These are phyloP conservation scores for Palaemon carinicauda DNA, from an alignment of 1,140 invertebrate species.

Conservation along the genomic window DNA sequence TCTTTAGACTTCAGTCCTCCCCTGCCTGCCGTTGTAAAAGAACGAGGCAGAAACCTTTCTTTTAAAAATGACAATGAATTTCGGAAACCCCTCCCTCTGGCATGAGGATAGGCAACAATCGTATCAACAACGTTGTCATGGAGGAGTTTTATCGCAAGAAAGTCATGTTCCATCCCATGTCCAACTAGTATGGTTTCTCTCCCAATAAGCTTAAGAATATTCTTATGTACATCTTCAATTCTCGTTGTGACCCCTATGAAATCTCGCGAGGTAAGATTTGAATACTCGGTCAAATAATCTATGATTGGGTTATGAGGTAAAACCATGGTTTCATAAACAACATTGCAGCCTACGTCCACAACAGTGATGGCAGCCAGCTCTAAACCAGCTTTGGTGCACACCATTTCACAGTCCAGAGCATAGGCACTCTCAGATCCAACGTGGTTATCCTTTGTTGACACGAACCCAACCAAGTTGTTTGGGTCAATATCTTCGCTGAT, in stretches of 20 bases:
- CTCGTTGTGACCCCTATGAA: constrained; percentile 60
- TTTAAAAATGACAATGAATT: too few relatives aligned
- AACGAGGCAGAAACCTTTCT: too few relatives aligned
- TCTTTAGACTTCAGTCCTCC: too few relatives aligned
- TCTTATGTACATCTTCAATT: constrained; percentile 66
- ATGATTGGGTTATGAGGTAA: constrained; percentile 78
- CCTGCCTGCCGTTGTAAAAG: too few relatives aligned
- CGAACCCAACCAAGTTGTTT: background rate
- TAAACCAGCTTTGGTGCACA: constrained; percentile 81
- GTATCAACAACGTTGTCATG: constrained; percentile 93
- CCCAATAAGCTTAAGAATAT: constrained; percentile 67
- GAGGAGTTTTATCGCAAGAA: constrained; percentile 73
- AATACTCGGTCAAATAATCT: constrained; percentile 82
- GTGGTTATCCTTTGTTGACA: background rate
- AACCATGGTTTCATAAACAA: constrained; percentile 83
- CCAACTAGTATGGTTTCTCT: constrained; percentile 70
- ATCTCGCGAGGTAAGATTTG: constrained; percentile 62
- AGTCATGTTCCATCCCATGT: constrained; percentile 71
- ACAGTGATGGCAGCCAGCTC: constrained; percentile 85
- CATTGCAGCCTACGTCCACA: constrained; percentile 74
- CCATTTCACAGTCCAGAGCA: constrained; percentile 93
- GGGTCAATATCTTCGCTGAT: background rate
- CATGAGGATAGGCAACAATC: constrained; percentile 69
- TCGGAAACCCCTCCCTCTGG: too few relatives aligned
- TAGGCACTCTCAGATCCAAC: constrained; percentile 67